Base-by-base conservation (phyloP, 2,888 invertebrate species). In the Macrophya annulata region DNA sequence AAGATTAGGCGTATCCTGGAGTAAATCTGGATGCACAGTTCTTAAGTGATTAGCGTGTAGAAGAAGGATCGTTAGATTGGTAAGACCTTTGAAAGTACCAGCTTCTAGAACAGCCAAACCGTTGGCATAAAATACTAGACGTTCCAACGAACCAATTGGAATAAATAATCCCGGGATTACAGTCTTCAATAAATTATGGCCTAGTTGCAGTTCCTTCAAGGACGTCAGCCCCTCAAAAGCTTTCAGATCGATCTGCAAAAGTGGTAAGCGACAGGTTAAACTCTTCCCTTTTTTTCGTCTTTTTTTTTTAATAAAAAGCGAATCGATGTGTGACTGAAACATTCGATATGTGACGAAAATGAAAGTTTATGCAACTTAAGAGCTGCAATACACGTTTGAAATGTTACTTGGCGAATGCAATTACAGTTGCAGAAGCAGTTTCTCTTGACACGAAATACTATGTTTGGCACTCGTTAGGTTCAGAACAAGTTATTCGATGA, bases 11-110 rank as follows among this genome's bases (percentile, higher is more conserved):
- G 96, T 94, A 62, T 95, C 95, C 10, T 94, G 93, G 90, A 97
- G 96, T 9, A 96, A 93, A 88, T 95, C 95, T 55, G 95, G 94
- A 89, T 96, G 95, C 62, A 97, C 94, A 87, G 94, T 94, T 86
- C 95, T 94, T 37, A 97, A 93, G 88, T 96, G 95, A 91, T 97
- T 97, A 87, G 97, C 96, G 87, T 96, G 96, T 10, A 97, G 92
- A 85, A 96, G 94, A 15, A 97, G 94, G 0, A 95, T 95, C 0
- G 95, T 96, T 71, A 97, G 93, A 90, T 96, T 96, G 8, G 93
- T 92, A 81, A 97, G 93, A 0, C 96, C 96, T 37, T 94, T 92
- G 88, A 97, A 96, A 12, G 95, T 94, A 17, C 95, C 95, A 43
- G 95, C 93, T 85, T 95, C 95, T 55, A 97, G 90, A 86, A 94